Conservation (phyloP, 2,113 vertebrate genomes). For the Felis chaus region DNA sequence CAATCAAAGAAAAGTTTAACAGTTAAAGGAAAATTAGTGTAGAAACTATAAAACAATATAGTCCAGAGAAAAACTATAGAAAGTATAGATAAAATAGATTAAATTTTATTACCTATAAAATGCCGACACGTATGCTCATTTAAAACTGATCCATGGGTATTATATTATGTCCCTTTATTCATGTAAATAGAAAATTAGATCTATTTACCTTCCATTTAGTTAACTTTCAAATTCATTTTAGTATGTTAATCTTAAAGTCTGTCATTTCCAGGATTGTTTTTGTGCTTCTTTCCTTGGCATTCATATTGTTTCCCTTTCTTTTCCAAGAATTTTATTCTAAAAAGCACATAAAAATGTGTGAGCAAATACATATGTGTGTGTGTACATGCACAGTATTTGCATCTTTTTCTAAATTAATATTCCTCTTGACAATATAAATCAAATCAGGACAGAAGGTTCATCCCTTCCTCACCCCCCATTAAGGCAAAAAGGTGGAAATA, state of each 20-base stretch:
- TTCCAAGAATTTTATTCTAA: slow-evolving; percentile 46
- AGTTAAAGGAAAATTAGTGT: slow-evolving; percentile 11
- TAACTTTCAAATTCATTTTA: slow-evolving; percentile 36
- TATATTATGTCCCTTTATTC: not conserved
- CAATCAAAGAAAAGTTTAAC: not conserved
- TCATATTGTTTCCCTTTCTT: slow-evolving; percentile 5
- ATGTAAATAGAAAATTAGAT: slow-evolving; percentile 2
- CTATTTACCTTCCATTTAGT: not conserved
- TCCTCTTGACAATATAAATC: slow-evolving; percentile 49
- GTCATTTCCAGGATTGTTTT: not conserved
- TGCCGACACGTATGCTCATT: not conserved
- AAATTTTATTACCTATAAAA: slow-evolving; percentile 5
- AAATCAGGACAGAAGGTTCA: not conserved
- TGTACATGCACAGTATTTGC: not conserved
- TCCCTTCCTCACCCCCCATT: not conserved
- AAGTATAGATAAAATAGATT: slow-evolving; percentile 45
- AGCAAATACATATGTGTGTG: not conserved
- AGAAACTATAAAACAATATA: not conserved
- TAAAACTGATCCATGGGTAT: not conserved
- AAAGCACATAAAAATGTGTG: not conserved
- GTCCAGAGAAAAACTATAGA: not conserved
- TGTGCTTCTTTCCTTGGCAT: slow-evolving; percentile 9
- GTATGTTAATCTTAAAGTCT: slow-evolving; percentile 29
- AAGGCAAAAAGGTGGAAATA: slow-evolving; percentile 28
- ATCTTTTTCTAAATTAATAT: slow-evolving; percentile 22